These are phyloP conservation scores for Eulemur rubriventer DNA, from an alignment of 2,797 vertebrate genomes.

Conservation along the genomic window DNA sequence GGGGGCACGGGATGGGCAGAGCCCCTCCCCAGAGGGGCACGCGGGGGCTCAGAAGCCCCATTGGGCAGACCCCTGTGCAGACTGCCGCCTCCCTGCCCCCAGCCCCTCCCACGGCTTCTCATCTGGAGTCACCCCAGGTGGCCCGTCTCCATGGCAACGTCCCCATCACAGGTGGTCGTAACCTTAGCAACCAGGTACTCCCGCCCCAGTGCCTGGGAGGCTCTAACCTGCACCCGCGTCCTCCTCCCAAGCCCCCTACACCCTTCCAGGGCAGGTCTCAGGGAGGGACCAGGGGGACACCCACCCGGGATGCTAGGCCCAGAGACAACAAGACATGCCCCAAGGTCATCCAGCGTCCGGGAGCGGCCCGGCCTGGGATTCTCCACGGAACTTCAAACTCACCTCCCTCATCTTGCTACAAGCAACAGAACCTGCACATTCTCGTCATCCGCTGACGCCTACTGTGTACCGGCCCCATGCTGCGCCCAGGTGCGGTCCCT, in stretches of 20 bases:
- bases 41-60: neutral
- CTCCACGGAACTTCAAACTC: too few relatives aligned
- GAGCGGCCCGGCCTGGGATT: neutral
- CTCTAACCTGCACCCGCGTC: neutral
- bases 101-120: neutral
- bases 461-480: neutral
- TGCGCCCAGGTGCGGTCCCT: neutral
- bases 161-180: neutral
- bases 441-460: neutral
- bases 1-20: rapidly evolving
- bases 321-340: neutral
- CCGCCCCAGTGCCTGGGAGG: neutral
- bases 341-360: neutral
- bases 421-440: rapidly evolving
- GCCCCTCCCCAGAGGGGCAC: neutral
- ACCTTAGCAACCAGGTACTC: constrained; percentile 70
- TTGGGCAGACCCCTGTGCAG: neutral
- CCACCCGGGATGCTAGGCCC: neutral
- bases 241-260: neutral
- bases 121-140: neutral
- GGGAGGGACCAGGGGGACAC: neutral
- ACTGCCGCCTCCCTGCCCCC: neutral
- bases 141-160: constrained; percentile 29
- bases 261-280: neutral
- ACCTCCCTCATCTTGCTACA: neutral